A percentile compares a stretch with the other conserved stretches of the same genome.
Evolutionary conservation across 2,888 invertebrate species (phyloP).

Genomic region (Ecdyonurus torrentis): DNA sequence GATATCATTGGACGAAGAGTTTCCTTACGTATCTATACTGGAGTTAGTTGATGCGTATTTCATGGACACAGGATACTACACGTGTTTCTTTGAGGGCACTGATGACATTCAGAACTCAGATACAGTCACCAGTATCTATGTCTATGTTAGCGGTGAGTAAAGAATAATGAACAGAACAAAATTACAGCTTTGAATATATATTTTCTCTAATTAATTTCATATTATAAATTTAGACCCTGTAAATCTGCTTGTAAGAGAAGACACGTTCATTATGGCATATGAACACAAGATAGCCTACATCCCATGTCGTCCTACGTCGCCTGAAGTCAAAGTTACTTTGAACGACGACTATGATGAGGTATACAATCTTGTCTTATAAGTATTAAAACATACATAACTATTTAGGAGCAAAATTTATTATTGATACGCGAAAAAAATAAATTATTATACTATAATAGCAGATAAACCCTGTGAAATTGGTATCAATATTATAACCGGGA

Average conservation of each 20-base stretch:
- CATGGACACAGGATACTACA: slow-evolving; percentile 26
- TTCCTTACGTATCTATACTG: slow-evolving; percentile 13
- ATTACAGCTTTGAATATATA: too few species aligned
- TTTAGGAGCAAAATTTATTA: too few species aligned
- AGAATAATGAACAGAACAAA: too few species aligned
- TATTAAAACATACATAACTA: too few species aligned
- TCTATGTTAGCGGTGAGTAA: slow-evolving; percentile 35
- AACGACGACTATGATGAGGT: slow-evolving; percentile 25
- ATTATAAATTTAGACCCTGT: slow-evolving; percentile 9
- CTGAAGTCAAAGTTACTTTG: slow-evolving; percentile 32
- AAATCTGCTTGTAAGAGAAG: slow-evolving; percentile 11
- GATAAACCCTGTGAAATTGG: too few species aligned
- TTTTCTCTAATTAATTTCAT: not conserved
- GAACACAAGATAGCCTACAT: slow-evolving; percentile 30
- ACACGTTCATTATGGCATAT: slow-evolving; percentile 17
- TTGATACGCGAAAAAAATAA: too few species aligned
- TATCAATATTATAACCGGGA: too few species aligned
- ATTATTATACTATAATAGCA: too few species aligned
- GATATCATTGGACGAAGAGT: not conserved
- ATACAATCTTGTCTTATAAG: too few species aligned
- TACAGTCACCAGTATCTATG: slow-evolving; percentile 30
- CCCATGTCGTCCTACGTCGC: slow-evolving; percentile 46
- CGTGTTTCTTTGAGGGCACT: slow-evolving; percentile 24
- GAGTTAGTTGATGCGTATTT: slow-evolving; percentile 14
- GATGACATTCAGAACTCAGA: slow-evolving; percentile 22